A percentile compares a stretch with the other conserved stretches of the same genome.
These are phyloP conservation scores for Corvus moneduloides DNA, from an alignment of 2,113 vertebrate species.

Conservation along the genomic window DNA sequence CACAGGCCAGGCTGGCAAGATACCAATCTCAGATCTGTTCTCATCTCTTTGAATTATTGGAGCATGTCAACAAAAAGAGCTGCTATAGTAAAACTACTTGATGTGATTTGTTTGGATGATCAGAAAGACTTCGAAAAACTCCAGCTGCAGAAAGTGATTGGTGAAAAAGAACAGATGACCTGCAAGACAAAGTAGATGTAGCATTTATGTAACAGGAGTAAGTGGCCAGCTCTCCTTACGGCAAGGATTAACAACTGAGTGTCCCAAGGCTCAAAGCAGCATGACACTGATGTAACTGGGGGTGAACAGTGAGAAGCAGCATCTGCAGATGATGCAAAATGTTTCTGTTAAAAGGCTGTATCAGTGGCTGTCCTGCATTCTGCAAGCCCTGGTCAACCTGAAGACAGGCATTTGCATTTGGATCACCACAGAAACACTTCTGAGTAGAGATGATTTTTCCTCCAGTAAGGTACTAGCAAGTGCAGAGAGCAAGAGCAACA, in stretches of 20 bases:
- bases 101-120: background rate
- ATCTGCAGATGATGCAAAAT: background rate
- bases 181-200: background rate
- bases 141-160: background rate
- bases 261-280: background rate
- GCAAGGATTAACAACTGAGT: background rate
- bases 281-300: background rate
- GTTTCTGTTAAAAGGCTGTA: background rate
- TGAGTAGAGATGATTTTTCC: background rate
- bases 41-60: background rate
- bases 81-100: background rate
- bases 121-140: constrained; percentile 1
- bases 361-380: background rate
- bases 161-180: background rate
- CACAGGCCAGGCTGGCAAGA: background rate
- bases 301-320: background rate
- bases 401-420: background rate
- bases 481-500: background rate
- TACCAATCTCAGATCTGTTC: background rate
- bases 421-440: background rate
- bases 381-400: background rate
- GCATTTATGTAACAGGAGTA: background rate
- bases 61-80: background rate
- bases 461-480: background rate
- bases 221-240: background rate